A percentile compares a stretch with the other conserved stretches of the same genome.
Evolutionary conservation across 2,888 invertebrate species (phyloP).

Genomic region (Carabus problematicus): DNA sequence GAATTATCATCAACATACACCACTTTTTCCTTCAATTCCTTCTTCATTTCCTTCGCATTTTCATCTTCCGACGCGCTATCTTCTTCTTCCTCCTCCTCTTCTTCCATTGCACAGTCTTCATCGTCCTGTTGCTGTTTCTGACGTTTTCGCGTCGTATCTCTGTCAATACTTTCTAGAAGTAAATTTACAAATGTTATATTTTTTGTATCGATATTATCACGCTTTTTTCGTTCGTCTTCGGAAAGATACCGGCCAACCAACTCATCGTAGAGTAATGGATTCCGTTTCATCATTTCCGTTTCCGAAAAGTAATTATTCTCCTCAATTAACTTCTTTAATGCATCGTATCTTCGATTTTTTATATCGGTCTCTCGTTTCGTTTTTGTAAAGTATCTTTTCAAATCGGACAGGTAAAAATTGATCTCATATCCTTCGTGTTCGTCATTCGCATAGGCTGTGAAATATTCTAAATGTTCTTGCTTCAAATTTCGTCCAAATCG

Average conservation of each 20-base stretch:
- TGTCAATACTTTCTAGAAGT: slow-evolving; percentile 81
- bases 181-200: slow-evolving; percentile 75
- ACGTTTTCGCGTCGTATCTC: slow-evolving; percentile 70
- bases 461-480: slow-evolving; percentile 73
- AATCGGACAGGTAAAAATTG: slow-evolving; percentile 68
- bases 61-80: slow-evolving; percentile 45
- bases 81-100: slow-evolving; percentile 51
- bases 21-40: slow-evolving; percentile 45
- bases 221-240: slow-evolving; percentile 73
- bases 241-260: slow-evolving; percentile 86
- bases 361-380: slow-evolving; percentile 64
- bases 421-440: slow-evolving; percentile 65
- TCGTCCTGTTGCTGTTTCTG: slow-evolving; percentile 68
- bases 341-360: slow-evolving; percentile 84
- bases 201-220: slow-evolving; percentile 67
- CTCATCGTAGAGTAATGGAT: slow-evolving; percentile 89
- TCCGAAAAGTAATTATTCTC: slow-evolving; percentile 86
- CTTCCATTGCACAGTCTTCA: slow-evolving; percentile 63
- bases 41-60: slow-evolving; percentile 46
- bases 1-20: slow-evolving; percentile 23
- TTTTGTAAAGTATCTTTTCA: slow-evolving; percentile 65
- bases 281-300: slow-evolving; percentile 90
- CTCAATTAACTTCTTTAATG: slow-evolving; percentile 74
- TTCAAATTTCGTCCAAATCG: slow-evolving; percentile 79
- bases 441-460: slow-evolving; percentile 61